Percentiles rank a stretch among this genome's conserved stretches.
Conservation (phyloP, 2,888 invertebrate species). For the Abscondita cerata region DNA sequence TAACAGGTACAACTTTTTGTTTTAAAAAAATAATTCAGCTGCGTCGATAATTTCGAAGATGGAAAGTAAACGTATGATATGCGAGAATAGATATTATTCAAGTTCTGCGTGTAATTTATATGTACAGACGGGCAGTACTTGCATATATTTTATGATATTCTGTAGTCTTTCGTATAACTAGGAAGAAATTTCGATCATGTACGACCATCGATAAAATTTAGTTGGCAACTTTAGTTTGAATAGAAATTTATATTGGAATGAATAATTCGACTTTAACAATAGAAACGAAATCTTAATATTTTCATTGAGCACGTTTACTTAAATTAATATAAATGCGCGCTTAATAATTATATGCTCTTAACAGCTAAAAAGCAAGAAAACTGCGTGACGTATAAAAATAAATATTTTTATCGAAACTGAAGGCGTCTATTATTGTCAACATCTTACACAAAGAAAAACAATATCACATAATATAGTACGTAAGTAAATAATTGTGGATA, state of each 20-base stretch:
- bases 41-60: not conserved
- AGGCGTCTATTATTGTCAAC: too few relatives aligned
- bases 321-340: too few relatives aligned
- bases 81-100: slow-evolving; percentile 30
- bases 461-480: not conserved
- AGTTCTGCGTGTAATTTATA: slow-evolving; percentile 44
- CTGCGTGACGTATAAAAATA: too few relatives aligned
- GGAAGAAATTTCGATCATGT: slow-evolving; percentile 43
- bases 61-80: slow-evolving; percentile 34
- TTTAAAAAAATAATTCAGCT: slow-evolving; percentile 17
- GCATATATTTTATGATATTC: slow-evolving; percentile 36
- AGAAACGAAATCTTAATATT: not conserved
- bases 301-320: too few relatives aligned
- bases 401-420: too few relatives aligned
- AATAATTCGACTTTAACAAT: not conserved
- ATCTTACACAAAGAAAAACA: too few relatives aligned
- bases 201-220: slow-evolving; percentile 31
- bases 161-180: slow-evolving; percentile 40
- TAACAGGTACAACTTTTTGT: slow-evolving; percentile 21
- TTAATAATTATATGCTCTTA: too few relatives aligned
- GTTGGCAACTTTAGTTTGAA: slow-evolving; percentile 39
- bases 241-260: not conserved
- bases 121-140: slow-evolving; percentile 53
- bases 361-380: too few relatives aligned
- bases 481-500: not conserved